Base-by-base conservation (phyloP, 2,797 vertebrate species). In the Sebastolobus alascanus region DNA sequence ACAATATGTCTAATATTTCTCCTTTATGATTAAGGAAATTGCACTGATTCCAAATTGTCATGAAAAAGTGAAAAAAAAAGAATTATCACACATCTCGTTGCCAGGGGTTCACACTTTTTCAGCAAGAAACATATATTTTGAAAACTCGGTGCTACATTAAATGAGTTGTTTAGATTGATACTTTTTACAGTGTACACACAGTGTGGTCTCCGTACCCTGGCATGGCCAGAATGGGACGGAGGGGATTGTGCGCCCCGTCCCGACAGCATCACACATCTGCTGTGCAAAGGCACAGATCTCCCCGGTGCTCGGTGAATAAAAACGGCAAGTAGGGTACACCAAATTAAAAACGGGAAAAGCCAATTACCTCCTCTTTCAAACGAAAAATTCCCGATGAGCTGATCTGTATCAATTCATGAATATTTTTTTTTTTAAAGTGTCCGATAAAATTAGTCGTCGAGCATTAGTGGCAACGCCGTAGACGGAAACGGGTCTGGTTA, bases 161-260 rank as follows among this genome's bases (percentile, higher is more conserved):
- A 58, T 4, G 10, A 54, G 11, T 77, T 58, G 18, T 73, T 74
- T 31, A 33, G 67, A 67, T 8, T 27, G 82, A 78, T 38, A 85
- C 29, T 91, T 94, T 90, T 94, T 93, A 88, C 88, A 94, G 93
- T 90, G 92, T 73, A 43, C 58, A 40, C 35, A n/a, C 59, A 67
- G 77, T 29, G 78, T 20, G 14, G 69, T 46, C 61, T 80, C 73
- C 8, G 77, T 33, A 38, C 55, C 29, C 29, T 66, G 75, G 64
- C 37, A 54, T 69, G 83, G 77, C 27, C 87, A 79, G 75, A 66
- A 4, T 63, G 79, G 88, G 84, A 90, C 78, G 70, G 84, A 91
- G 79, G 84, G 91, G 80, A 84, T 78, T 87, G 90, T 90, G 94
- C 93, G 92, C 91, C 93, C 91, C 90, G 86, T 94, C 90, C 91